Conservation (phyloP, 1,140 invertebrate genomes). For the Drosophila mayri region DNA sequence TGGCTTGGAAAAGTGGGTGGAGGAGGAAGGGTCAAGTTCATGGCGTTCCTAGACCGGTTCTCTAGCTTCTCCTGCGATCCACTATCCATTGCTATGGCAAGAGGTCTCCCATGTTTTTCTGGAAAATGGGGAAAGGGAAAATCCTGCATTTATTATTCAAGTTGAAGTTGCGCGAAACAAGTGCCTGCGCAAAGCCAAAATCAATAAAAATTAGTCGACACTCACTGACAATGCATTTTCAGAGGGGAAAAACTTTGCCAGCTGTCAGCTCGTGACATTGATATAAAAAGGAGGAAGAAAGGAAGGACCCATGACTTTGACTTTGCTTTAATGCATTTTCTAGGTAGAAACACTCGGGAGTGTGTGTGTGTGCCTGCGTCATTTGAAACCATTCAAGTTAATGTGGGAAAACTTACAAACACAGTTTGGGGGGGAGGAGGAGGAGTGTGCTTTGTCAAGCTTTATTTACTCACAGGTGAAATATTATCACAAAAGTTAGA, state of each 20-base stretch:
- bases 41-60: slow-evolving; percentile 12
- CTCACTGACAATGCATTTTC: slow-evolving; percentile 38
- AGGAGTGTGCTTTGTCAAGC: slow-evolving; percentile 9
- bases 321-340: slow-evolving; percentile 42
- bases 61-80: neutral
- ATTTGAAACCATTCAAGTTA: slow-evolving; percentile 34
- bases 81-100: slow-evolving; percentile 17
- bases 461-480: neutral
- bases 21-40: slow-evolving; percentile 27
- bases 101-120: slow-evolving; percentile 15
- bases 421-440: neutral
- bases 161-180: slow-evolving; percentile 16
- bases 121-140: slow-evolving; percentile 8
- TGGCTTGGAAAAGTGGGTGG: too few relatives aligned
- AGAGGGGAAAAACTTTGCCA: slow-evolving; percentile 20
- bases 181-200: slow-evolving; percentile 39
- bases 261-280: slow-evolving; percentile 41
- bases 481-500: neutral
- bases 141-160: slow-evolving; percentile 28
- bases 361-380: slow-evolving; percentile 10
- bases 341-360: slow-evolving; percentile 11
- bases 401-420: slow-evolving; percentile 30
- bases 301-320: slow-evolving; percentile 31
- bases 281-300: slow-evolving; percentile 9
- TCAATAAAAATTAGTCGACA: slow-evolving; percentile 50